Percentiles rank a stretch among this genome's conserved stretches.
phyloP scores from a whole-genome alignment of 2,888 invertebrate species.

The Dioctria rufipes region DNA sequence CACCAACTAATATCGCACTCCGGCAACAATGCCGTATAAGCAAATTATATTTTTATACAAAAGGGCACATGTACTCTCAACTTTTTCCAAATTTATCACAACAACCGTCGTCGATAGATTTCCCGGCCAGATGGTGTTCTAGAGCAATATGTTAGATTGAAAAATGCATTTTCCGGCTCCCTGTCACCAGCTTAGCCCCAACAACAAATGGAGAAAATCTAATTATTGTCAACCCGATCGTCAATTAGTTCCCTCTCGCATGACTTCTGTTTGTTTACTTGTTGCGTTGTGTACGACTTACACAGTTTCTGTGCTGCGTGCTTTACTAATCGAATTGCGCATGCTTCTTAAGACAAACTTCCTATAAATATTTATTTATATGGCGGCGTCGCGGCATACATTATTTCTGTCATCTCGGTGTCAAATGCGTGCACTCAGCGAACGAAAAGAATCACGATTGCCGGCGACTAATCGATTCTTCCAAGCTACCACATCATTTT shows the following conservation, averaged over 20 bases:
- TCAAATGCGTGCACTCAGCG: constrained; percentile 53
- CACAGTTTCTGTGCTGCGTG: neutral
- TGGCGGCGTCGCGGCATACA: constrained; percentile 54
- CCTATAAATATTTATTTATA: constrained; percentile 56
- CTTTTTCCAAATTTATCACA: no score
- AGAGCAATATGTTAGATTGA: no score
- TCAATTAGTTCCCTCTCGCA: constrained; percentile 53
- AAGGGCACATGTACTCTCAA: no score
- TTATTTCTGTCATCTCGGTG: constrained; percentile 58
- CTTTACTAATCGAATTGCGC: constrained; percentile 35
- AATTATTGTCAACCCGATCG: constrained; percentile 56
- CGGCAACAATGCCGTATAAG: no score
- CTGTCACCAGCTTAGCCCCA: no score
- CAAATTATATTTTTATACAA: no score
- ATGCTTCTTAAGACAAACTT: constrained; percentile 27
- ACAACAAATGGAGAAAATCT: constrained; percentile 22
- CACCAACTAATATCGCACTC: no score
- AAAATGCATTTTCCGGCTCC: no score
- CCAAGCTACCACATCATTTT: neutral
- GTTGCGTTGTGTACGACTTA: constrained; percentile 10
- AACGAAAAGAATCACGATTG: neutral
- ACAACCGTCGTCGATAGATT: no score
- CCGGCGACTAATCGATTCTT: constrained; percentile 43
- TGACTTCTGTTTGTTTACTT: constrained; percentile 47
- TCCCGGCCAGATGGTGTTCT: no score